These are phyloP conservation scores for Tricholauxania praeusta DNA, from an alignment of 2,888 invertebrate genomes.

Conservation along the genomic window DNA sequence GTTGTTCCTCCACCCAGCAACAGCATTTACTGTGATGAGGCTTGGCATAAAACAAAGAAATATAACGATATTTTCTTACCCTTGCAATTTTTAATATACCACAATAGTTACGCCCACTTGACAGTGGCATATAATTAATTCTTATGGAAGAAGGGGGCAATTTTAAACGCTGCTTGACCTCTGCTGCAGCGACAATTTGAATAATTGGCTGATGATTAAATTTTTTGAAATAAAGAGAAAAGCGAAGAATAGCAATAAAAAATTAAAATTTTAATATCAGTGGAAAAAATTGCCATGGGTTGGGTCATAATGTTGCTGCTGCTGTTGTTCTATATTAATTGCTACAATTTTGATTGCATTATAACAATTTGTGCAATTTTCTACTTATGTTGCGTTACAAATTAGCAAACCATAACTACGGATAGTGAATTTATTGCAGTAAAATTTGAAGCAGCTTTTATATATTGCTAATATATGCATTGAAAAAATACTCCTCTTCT, in stretches of 20 bases:
- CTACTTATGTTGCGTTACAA: too few relatives aligned
- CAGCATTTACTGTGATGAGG: background rate
- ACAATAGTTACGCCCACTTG: slow-evolving; percentile 5
- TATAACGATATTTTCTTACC: background rate
- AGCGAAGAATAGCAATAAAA: background rate
- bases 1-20: background rate
- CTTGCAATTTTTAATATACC: slow-evolving; percentile 4
- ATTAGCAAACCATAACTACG: too few relatives aligned
- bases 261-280: too few relatives aligned
- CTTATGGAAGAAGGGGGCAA: background rate
- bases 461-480: slow-evolving; percentile 18
- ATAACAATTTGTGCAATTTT: too few relatives aligned
- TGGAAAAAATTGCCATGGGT: too few relatives aligned
- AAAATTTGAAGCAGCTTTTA: background rate
- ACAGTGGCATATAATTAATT: background rate
- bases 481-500: slow-evolving; percentile 2
- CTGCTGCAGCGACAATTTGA: slow-evolving; percentile 10
- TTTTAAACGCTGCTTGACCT: slow-evolving; percentile 18
- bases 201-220: slow-evolving; percentile 15
- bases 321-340: background rate
- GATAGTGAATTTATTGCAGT: background rate
- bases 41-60: too few relatives aligned
- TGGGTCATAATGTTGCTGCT: background rate
- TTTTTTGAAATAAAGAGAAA: background rate
- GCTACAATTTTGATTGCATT: background rate